Conservation (phyloP, 2,888 invertebrate genomes). For the Caenorhabditis sp. region DNA sequence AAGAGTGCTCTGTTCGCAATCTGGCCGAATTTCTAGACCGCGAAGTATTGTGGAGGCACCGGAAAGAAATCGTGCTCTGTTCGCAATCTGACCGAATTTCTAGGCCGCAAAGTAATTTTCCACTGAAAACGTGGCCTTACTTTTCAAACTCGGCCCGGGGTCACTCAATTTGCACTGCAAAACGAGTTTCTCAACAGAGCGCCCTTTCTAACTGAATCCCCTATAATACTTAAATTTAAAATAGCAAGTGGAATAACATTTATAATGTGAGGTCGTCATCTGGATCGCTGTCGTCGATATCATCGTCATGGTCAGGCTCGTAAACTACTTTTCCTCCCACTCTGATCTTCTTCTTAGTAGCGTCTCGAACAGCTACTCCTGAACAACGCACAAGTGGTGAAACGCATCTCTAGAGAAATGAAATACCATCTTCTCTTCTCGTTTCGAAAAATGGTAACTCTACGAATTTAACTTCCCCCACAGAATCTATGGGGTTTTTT, state of each 20-base stretch:
- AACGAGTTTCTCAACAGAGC: too few relatives aligned
- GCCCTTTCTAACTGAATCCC: too few relatives aligned
- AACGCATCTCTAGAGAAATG: conserved; percentile 2
- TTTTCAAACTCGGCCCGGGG: too few relatives aligned
- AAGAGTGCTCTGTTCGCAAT: too few relatives aligned
- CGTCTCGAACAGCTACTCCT: conserved; percentile 66
- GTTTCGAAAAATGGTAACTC: conserved; percentile 37
- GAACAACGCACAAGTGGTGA: conserved; percentile 53
- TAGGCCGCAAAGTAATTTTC: too few relatives aligned
- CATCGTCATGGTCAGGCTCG: conserved; percentile 74
- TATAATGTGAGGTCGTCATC: conserved; percentile 75
- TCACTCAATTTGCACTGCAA: too few relatives aligned
- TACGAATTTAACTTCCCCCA: background rate
- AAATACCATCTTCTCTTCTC: conserved; percentile 37
- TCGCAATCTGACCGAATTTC: too few relatives aligned
- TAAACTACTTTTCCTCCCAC: conserved; percentile 75
- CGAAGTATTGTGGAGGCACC: too few relatives aligned
- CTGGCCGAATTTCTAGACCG: too few relatives aligned
- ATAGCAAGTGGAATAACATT: background rate
- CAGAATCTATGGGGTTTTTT: conserved; percentile 16
- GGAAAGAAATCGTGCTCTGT: too few relatives aligned
- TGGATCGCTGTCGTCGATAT: conserved; percentile 76
- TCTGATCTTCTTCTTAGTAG: conserved; percentile 83
- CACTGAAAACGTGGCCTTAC: too few relatives aligned
- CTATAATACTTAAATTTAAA: background rate